phyloP scores from a whole-genome alignment of 2,888 invertebrate genomes.

The Neoaliturus tenellus region DNA sequence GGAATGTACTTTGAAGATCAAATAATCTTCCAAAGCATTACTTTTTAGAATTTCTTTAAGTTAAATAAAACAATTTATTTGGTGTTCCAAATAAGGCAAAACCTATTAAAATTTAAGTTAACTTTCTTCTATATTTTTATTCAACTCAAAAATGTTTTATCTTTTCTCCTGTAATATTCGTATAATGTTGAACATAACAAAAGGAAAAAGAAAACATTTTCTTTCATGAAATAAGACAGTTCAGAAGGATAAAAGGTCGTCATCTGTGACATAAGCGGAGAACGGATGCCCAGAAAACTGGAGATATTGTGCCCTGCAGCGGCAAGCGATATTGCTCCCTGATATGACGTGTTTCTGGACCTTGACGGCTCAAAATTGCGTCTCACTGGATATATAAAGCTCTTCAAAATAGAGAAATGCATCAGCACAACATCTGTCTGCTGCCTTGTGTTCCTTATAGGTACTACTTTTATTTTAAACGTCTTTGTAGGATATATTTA shows the following conservation, averaged over 20 bases:
- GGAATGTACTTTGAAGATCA: too few species aligned
- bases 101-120: too few species aligned
- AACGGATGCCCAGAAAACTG: constrained; percentile 12
- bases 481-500: too few species aligned
- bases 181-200: background rate
- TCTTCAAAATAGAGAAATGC: background rate
- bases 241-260: constrained; percentile 12
- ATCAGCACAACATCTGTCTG: background rate
- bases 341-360: constrained; percentile 19
- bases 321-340: constrained; percentile 17
- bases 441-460: too few species aligned
- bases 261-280: constrained; percentile 24
- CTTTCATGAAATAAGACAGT: constrained; percentile 5
- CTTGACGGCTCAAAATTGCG: constrained; percentile 29
- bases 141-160: too few species aligned
- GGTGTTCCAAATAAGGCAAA: too few species aligned
- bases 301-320: constrained; percentile 28
- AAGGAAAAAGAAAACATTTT: constrained; percentile 8
- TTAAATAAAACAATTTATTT: too few species aligned
- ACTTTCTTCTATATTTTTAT: too few species aligned
- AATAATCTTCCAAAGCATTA: too few species aligned
- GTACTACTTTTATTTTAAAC: too few species aligned
- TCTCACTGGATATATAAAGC: constrained; percentile 9
- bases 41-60: too few species aligned
- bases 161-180: too few species aligned